Conservation (phyloP, 2,888 invertebrate genomes). For the Scaptomyza cyrtandrae region DNA sequence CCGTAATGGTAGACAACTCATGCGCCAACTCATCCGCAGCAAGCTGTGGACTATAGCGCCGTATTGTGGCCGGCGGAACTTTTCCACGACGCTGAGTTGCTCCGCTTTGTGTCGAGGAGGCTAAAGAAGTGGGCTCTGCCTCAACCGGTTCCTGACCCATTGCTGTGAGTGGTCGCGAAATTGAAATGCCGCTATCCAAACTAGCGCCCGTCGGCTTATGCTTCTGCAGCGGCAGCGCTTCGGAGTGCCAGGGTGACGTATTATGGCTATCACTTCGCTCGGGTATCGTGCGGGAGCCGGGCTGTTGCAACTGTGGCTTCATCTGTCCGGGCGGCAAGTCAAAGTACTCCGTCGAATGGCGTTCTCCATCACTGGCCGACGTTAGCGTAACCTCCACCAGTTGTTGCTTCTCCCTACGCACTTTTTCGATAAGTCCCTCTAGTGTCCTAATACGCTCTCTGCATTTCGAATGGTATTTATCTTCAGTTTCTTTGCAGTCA, state of each 20-base stretch:
- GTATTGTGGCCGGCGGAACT: constrained; percentile 80
- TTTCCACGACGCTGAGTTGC: constrained; percentile 43
- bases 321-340: constrained; percentile 74
- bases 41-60: constrained; percentile 83
- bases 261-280: constrained; percentile 56
- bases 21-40: constrained; percentile 84
- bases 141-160: constrained; percentile 58
- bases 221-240: constrained; percentile 73
- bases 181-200: constrained; percentile 83
- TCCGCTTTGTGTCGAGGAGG: constrained; percentile 52
- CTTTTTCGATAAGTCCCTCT: constrained; percentile 86
- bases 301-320: constrained; percentile 4
- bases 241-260: constrained; percentile 46
- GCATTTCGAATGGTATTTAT: constrained; percentile 85
- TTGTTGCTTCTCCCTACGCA: constrained; percentile 86
- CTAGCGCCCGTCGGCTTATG: constrained; percentile 80
- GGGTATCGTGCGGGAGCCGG: constrained; percentile 47
- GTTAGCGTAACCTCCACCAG: constrained; percentile 84
- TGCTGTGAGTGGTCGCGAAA: constrained; percentile 83
- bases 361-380: constrained; percentile 81
- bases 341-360: constrained; percentile 83
- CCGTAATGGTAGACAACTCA: constrained; percentile 89
- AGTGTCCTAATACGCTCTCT: constrained; percentile 86
- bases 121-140: constrained; percentile 58
- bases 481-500: constrained; percentile 16